Evolutionary conservation across 2,113 vertebrate species (phyloP).

Genomic region (Anthoscopus minutus): DNA sequence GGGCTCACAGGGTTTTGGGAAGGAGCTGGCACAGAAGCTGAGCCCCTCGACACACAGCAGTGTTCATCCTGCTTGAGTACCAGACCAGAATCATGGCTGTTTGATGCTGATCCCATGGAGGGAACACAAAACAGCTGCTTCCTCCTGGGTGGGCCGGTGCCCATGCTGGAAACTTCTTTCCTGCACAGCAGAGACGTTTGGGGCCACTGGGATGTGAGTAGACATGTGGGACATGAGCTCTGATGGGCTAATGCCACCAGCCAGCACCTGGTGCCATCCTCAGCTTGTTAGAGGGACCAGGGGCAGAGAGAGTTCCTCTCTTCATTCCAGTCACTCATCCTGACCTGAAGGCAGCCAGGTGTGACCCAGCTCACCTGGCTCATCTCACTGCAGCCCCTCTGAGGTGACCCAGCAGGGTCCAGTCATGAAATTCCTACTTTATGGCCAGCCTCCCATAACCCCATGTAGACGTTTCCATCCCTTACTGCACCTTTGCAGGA

Average conservation of each 20-base stretch:
- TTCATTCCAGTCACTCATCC: neutral
- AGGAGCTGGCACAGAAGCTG: neutral
- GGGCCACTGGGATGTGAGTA: neutral
- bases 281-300: neutral
- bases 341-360: neutral
- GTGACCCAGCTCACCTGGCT: neutral
- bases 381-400: neutral
- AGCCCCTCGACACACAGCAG: rapidly evolving
- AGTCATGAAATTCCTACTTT: neutral
- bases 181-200: rapidly evolving
- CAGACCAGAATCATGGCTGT: neutral
- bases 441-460: neutral
- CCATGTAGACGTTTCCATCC: rapidly evolving
- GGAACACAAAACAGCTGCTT: neutral
- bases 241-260: neutral
- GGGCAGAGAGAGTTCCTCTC: neutral
- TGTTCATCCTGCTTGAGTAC: rapidly evolving
- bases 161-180: neutral
- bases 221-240: rapidly evolving
- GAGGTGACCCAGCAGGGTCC: neutral
- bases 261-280: neutral
- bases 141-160: neutral
- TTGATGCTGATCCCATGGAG: neutral
- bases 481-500: neutral
- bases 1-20: neutral